Conservation (phyloP, 2,113 vertebrate species). For the Aythya baeri region DNA sequence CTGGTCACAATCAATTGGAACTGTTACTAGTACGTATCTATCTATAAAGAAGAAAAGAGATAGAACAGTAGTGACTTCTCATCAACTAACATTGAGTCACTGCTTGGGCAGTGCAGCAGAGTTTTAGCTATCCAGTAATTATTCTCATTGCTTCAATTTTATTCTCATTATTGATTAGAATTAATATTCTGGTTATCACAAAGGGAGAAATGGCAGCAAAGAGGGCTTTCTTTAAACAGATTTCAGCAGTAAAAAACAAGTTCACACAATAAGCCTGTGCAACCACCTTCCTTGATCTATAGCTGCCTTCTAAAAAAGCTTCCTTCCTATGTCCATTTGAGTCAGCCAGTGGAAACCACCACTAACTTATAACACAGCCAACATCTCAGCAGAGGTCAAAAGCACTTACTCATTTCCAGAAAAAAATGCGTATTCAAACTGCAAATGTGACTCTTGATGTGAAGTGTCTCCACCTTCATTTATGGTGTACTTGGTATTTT, state of each 20-base stretch:
- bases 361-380: not conserved
- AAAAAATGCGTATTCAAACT: not conserved
- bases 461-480: not conserved
- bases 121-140: not conserved
- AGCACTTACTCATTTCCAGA: not conserved
- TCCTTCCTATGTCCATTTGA: not conserved
- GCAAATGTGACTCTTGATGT: not conserved
- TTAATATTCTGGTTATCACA: not conserved
- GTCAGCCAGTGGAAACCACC: not conserved
- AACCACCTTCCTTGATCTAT: not conserved
- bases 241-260: not conserved
- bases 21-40: not conserved
- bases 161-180: not conserved
- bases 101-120: not conserved
- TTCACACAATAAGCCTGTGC: not conserved
- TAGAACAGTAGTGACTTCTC: not conserved
- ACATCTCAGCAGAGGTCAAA: not conserved
- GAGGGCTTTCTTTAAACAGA: not conserved
- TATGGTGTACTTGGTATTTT: not conserved
- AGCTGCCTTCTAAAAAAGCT: not conserved
- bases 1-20: not conserved
- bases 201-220: not conserved
- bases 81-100: not conserved
- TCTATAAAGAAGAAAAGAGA: not conserved
- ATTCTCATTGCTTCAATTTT: not conserved